Evolutionary conservation across 2,888 invertebrate genomes (phyloP), one percentile per base, ranked within the genome.

Genomic region (Vandiemenella viatica): DNA sequence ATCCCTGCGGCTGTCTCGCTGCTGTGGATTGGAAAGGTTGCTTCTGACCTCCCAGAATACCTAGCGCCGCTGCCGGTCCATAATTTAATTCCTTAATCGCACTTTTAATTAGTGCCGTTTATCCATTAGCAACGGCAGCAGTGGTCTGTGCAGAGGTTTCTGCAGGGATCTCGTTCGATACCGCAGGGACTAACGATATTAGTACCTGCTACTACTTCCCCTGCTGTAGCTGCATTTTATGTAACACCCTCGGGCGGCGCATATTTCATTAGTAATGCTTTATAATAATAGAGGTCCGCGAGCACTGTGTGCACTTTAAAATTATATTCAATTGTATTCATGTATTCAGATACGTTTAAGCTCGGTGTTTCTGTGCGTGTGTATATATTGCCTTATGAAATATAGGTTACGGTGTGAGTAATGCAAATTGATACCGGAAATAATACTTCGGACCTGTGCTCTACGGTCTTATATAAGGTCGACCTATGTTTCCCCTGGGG

Each of bases 71-170:
- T n/a, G n/a, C n/a, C n/a, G 32, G 10, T 43, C 32, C 49, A 46
- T 46, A 47, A 50, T 38, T 50, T 50, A 50, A 50, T 50, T 50
- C 50, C 44, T 43, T 51, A 51, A 51, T 51, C 49, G 45, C 44
- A 48, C 38, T 48, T 48, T 48, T 48, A 48, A 44, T 44, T 44
- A 44, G 44, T 38, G 22, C 43, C 22, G 44, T 48, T 48, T 44
- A 48, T 44, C 44, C 48, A 48, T 43, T 43, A 48, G 43, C 44
- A 48, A 32, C n/a, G 32, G 32, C 32, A 32, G 32, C n/a, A n/a
- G n/a, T n/a, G n/a, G n/a, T n/a, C n/a, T n/a, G n/a, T n/a, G n/a
- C n/a, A n/a, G n/a, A n/a, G n/a, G n/a, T n/a, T n/a, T n/a, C n/a
- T n/a, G n/a, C n/a, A 32, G 32, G 32, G n/a, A 32, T 32, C 32